A percentile compares a stretch with the other conserved stretches of the same genome.
phyloP scores from a whole-genome alignment of 2,797 vertebrate species.

The Sphenodon punctatus region DNA sequence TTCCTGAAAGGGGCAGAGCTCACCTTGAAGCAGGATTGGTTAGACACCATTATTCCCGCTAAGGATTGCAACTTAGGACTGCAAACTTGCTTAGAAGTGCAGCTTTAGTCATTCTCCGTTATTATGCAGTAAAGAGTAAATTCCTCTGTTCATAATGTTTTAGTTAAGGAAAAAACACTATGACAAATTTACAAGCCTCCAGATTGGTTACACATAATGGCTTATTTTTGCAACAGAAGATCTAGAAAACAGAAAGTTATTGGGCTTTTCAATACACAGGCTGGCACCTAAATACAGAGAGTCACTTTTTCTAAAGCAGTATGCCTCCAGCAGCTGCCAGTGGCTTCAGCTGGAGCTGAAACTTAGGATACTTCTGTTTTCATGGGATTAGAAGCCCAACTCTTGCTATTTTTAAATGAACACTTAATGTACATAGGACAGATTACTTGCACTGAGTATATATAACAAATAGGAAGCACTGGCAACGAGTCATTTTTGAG shows the following conservation, averaged over 20 bases:
- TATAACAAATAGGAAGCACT: too few species aligned
- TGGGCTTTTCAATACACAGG: not conserved
- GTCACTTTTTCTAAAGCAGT: not conserved
- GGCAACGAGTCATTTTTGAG: not conserved
- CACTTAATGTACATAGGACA: too few species aligned
- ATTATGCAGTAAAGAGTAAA: not conserved
- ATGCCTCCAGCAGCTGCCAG: not conserved
- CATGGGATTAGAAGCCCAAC: not conserved
- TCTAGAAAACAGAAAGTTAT: not conserved
- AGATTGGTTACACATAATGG: not conserved
- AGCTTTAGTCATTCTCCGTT: too few species aligned
- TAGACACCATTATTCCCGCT: too few species aligned
- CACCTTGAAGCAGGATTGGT: too few species aligned
- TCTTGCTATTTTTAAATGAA: too few species aligned
- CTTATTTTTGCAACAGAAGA: not conserved
- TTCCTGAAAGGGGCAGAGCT: too few species aligned
- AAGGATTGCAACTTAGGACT: too few species aligned
- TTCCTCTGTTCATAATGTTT: not conserved
- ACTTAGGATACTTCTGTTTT: rapidly evolving
- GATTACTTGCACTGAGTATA: too few species aligned
- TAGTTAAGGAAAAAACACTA: not conserved
- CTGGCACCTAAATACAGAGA: not conserved
- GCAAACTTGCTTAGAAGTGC: too few species aligned
- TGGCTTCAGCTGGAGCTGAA: not conserved
- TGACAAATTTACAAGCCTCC: not conserved